Base-by-base conservation (phyloP, 2,113 vertebrate species). In the Rousettus leschenaultii region DNA sequence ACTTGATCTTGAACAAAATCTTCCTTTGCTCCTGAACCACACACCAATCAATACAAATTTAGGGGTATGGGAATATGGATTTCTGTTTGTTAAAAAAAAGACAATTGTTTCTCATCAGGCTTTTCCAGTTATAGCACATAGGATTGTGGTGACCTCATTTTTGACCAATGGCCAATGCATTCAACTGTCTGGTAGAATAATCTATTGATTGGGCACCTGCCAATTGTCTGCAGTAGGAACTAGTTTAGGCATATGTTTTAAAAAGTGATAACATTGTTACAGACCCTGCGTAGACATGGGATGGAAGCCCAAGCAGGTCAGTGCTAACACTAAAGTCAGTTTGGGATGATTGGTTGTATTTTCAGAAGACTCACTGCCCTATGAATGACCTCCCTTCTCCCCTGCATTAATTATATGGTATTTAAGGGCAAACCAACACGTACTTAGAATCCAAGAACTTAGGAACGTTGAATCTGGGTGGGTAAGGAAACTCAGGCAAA, bases 111-210 rank as follows among this genome's bases (percentile, higher is more conserved):
- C 98, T 95, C 90, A 96, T 98, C 99, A 99, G 98, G 94, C 98
- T 99, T 99, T 99, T 99, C 98, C 98, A 99, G 98, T 99, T 99
- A 99, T 96, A 98, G 97, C 86, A 97, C 98, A 98, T 98, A 98
- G 98, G 98, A 98, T 97, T 96, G 94, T 89, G 90, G 97, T 99
- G 99, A 99, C 98, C 98, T 99, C 99, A 99, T 98, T 97, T 91
- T 98, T 99, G 99, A 99, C 98, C 91, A 3, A 8, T 86, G 89
- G 98, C 99, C 99, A 99, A 96, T 93, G 96, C 98, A 98, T 99
- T 99, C 98, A 98, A 97, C 97, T 98, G 98, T 98, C 98, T 98
- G 98, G 97, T 80, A 71, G 95, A 99, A 98, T 98, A 97, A 98
- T 98, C 98, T 98, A 98, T 99, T 98, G 98, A 98, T 98, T 99